Percentiles rank a stretch among this genome's conserved stretches.
phyloP scores from a whole-genome alignment of 2,797 vertebrate genomes.

The Manis crassicaudata region DNA sequence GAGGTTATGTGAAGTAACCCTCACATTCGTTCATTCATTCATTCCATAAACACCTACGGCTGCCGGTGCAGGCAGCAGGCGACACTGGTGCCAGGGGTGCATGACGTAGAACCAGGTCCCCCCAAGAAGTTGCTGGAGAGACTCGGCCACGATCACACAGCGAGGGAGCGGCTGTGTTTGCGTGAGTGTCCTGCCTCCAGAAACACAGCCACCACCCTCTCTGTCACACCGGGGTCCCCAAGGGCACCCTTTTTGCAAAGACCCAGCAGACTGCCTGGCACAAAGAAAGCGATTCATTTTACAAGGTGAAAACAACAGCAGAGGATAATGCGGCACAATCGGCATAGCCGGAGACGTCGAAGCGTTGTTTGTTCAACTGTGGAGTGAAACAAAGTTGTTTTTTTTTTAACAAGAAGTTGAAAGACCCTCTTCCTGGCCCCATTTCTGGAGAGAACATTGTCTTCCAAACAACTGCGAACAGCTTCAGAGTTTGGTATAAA shows the following conservation, averaged over 20 bases:
- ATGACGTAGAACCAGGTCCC: background rate
- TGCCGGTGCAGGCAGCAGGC: no score
- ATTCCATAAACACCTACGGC: background rate
- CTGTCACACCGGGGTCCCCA: background rate
- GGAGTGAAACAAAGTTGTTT: background rate
- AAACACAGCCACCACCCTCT: accelerated
- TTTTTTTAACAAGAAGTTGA: background rate
- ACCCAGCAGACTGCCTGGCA: background rate
- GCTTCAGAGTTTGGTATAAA: background rate
- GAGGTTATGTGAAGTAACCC: background rate
- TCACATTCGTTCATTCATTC: background rate
- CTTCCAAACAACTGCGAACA: background rate
- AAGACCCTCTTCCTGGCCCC: background rate
- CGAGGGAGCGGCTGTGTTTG: accelerated
- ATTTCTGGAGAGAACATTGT: background rate
- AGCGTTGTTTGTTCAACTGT: background rate
- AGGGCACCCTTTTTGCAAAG: background rate
- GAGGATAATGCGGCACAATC: no score
- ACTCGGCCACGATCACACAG: accelerated
- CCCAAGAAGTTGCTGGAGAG: background rate
- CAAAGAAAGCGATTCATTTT: background rate
- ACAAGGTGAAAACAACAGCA: background rate
- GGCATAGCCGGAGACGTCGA: no score
- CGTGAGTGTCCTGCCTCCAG: accelerated
- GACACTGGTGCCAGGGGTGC: background rate